These are phyloP conservation scores for Megalonaias nervosa DNA, from an alignment of 1,140 invertebrate species.

Conservation along the genomic window DNA sequence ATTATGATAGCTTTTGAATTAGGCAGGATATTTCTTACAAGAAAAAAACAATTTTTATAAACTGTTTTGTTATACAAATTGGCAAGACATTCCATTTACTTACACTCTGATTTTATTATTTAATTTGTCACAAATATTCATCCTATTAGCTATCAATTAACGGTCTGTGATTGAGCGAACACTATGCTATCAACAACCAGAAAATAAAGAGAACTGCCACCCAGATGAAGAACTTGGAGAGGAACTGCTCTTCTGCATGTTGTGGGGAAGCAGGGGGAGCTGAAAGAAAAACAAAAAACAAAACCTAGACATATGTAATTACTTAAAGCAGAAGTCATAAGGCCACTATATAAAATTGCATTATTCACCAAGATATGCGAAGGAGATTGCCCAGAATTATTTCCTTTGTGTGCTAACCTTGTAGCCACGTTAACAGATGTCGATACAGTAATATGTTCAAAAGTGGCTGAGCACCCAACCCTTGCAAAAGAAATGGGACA, in stretches of 20 bases:
- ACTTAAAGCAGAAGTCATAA: conserved; percentile 25
- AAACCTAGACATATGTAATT: conserved; percentile 5
- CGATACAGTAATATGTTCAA: not conserved
- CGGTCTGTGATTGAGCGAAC: no score
- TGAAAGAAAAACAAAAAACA: conserved; percentile 70
- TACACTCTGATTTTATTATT: no score
- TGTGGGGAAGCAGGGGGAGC: conserved; percentile 86
- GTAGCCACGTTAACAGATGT: not conserved
- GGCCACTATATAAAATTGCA: conserved; percentile 3
- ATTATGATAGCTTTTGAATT: no score
- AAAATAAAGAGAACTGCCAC: conserved; percentile 91
- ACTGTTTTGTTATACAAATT: no score
- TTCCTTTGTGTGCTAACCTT: not conserved
- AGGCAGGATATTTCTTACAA: no score
- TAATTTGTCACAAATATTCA: no score
- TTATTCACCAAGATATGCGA: not conserved
- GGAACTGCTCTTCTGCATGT: conserved; percentile 90
- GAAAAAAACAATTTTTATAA: no score
- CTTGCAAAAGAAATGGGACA: no score
- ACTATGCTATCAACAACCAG: conserved; percentile 90
- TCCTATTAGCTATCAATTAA: no score
- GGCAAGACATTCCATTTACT: no score
- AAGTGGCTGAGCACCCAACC: not conserved
- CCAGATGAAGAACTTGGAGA: conserved; percentile 95
- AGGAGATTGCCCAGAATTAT: not conserved